phyloP scores from a whole-genome alignment of 2,113 vertebrate species.

The Stigmatopora argus region DNA sequence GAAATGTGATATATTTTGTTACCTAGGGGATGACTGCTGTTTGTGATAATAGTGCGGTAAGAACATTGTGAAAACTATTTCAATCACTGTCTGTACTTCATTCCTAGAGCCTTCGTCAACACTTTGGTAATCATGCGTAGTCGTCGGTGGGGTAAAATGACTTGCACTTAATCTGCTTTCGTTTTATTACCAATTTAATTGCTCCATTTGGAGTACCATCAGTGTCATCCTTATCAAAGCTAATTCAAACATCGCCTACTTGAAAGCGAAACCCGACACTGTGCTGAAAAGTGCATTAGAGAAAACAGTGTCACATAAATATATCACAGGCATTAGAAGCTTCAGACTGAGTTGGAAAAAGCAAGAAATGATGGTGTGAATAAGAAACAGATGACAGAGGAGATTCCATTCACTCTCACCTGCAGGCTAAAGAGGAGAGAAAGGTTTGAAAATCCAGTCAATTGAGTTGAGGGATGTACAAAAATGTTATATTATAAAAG shows the following conservation, averaged over 20 bases:
- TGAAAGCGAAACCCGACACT: constrained; percentile 30
- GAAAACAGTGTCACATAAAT: constrained; percentile 44
- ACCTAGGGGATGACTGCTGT: constrained; percentile 39
- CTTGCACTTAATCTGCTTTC: constrained; percentile 10
- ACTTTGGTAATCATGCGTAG: not conserved
- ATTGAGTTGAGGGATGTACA: not conserved
- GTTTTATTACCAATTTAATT: constrained; percentile 26
- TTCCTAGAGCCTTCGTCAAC: constrained; percentile 12
- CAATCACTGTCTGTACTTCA: constrained; percentile 23
- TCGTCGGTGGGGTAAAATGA: constrained; percentile 9
- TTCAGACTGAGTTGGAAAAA: constrained; percentile 25
- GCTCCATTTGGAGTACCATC: constrained; percentile 3
- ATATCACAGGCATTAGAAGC: constrained; percentile 49
- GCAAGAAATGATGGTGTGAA: constrained; percentile 33
- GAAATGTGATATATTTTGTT: constrained; percentile 33
- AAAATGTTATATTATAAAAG: not conserved
- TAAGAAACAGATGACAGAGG: constrained; percentile 52
- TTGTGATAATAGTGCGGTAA: constrained; percentile 47
- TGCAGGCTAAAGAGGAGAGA: constrained; percentile 10
- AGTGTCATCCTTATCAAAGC: constrained; percentile 34
- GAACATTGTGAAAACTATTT: constrained; percentile 19
- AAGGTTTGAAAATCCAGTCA: not conserved
- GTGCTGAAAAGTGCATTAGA: constrained; percentile 21
- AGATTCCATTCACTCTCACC: constrained; percentile 31
- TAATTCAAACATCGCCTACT: constrained; percentile 48